Conservation (phyloP, 2,113 vertebrate genomes). For the Mellivora capensis region DNA sequence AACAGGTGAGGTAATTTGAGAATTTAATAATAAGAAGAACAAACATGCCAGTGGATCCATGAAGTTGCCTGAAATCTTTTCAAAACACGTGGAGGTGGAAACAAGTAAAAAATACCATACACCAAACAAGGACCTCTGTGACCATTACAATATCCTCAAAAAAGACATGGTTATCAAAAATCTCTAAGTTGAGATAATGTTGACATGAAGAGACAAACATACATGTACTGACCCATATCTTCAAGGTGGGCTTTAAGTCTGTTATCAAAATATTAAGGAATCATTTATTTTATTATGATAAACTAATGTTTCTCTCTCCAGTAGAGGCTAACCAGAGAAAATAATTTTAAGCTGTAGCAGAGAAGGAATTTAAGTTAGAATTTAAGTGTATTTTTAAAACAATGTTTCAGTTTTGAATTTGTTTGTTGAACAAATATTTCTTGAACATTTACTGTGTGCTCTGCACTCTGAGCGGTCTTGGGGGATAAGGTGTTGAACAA, state of each 20-base stretch:
- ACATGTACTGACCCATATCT: background rate
- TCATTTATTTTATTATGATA: constrained; percentile 8
- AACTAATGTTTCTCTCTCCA: background rate
- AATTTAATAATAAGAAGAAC: constrained; percentile 10
- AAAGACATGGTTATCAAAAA: background rate
- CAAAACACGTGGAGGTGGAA: background rate
- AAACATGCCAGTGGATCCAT: background rate
- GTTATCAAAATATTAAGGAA: constrained; percentile 12
- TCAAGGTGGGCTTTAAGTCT: background rate
- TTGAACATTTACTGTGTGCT: background rate
- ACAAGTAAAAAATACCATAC: background rate
- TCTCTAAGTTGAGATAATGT: background rate
- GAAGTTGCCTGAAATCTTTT: background rate
- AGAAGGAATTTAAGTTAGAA: constrained; percentile 14
- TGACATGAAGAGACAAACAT: background rate
- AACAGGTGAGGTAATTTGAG: background rate
- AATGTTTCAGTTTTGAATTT: background rate
- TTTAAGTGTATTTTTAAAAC: background rate
- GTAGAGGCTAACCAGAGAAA: background rate
- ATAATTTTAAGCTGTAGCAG: background rate
- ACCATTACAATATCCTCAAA: background rate
- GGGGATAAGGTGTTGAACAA: background rate
- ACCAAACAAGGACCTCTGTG: background rate
- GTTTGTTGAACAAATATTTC: background rate
- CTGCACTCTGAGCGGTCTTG: background rate